Conservation (phyloP, 2,888 invertebrate genomes). For the Myopa testacea region DNA sequence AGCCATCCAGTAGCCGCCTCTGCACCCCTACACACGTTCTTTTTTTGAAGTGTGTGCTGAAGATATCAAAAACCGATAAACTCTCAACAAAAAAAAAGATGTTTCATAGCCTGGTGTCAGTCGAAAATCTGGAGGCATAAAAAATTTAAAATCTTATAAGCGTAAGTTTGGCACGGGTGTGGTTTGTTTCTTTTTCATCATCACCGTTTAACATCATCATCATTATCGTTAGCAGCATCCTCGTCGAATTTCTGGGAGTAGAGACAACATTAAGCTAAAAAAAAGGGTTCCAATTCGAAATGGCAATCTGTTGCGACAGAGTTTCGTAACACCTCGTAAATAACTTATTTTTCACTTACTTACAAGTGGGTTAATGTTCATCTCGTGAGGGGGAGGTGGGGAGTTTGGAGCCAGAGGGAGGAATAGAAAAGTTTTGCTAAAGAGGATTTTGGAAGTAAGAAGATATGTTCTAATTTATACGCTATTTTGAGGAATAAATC, state of each 20-base stretch:
- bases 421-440: not conserved
- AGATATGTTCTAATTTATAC: too few relatives aligned
- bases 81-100: not conserved
- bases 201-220: not conserved
- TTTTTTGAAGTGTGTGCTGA: not conserved
- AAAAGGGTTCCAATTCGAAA: slow-evolving; percentile 31
- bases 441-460: too few relatives aligned
- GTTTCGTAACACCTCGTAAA: slow-evolving; percentile 64
- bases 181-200: slow-evolving; percentile 8
- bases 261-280: slow-evolving; percentile 9
- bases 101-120: slow-evolving; percentile 23
- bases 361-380: slow-evolving; percentile 21
- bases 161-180: slow-evolving; percentile 58
- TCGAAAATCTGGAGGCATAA: slow-evolving; percentile 62
- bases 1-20: too few relatives aligned
- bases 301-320: slow-evolving; percentile 51
- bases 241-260: not conserved
- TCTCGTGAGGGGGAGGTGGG: not conserved
- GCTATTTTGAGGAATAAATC: too few relatives aligned
- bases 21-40: not conserved
- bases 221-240: not conserved
- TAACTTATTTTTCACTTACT: slow-evolving; percentile 65
- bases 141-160: slow-evolving; percentile 64
- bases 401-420: not conserved
- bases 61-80: slow-evolving; percentile 33